Evolutionary conservation across 2,888 invertebrate species (phyloP).

Genomic region (Tolmerus cingulatus): DNA sequence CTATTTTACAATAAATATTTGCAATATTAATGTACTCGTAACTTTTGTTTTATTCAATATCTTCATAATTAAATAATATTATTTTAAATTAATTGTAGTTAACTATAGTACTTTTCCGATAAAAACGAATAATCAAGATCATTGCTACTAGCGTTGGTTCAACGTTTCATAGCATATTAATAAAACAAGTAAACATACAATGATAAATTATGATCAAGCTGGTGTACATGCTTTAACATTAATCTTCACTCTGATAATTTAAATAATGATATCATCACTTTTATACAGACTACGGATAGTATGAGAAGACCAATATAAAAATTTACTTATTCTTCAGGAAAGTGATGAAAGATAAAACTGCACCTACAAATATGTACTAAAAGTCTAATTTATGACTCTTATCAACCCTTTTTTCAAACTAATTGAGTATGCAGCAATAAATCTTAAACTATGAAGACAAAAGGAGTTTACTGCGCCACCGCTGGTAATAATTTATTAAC

Average conservation of each 20-base stretch:
- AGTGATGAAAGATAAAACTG: neutral
- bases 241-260: neutral
- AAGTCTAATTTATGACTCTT: neutral
- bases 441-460: neutral
- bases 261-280: neutral
- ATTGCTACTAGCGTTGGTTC: neutral
- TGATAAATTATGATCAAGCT: neutral
- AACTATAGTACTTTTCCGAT: neutral
- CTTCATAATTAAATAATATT: too few relatives aligned
- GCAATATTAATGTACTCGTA: too few relatives aligned
- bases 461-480: neutral
- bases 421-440: neutral
- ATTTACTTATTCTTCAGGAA: neutral
- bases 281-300: neutral
- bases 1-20: too few relatives aligned
- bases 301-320: neutral
- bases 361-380: neutral
- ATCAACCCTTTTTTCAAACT: neutral
- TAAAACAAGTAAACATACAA: neutral
- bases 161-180: neutral
- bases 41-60: too few relatives aligned
- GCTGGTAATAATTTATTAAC: neutral
- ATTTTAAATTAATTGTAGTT: neutral
- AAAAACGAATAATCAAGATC: neutral
- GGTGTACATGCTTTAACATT: neutral